Evolutionary conservation across 2,888 invertebrate species (phyloP), one percentile per base, ranked within the genome.

Genomic region (Philhelius pedissequus): DNA sequence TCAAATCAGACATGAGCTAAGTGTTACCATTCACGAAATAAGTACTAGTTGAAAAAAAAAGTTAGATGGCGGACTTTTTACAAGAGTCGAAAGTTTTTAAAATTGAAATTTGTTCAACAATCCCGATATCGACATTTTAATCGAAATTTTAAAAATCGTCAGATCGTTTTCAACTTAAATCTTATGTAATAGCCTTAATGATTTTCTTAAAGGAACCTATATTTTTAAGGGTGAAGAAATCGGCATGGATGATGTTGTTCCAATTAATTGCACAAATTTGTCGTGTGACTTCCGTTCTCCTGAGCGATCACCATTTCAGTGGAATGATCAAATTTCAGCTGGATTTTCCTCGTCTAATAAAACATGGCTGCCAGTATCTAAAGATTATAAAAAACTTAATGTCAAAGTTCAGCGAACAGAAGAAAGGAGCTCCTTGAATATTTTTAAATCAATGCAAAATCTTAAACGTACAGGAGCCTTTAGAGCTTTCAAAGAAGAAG

Each of bases 311-410:
- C 94, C 94, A 0, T 93, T 93, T 90, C 94, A 94, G 86, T 94
- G 94, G 94, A 91, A 93, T 73, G 86, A 88, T 1, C 81, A 88
- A 0, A 87, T 86, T 0, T 92, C 91, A 77, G 93, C 93, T 1
- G 95, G 94, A 0, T 96, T 96, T 89, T 94, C 95, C 0, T 92
- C 94, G 0, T 92, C 88, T 3, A 88, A 88, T 0, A 62, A 62
- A 0, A 94, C 95, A 0, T 96, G 96, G 96, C 89, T 96, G 7
- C 95, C 95, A 0, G 92, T 96, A 0, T 93, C 94, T 78, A 89
- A 92, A 0, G 94, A 95, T 88, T 95, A 93, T 88, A 87, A 87
- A 83, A 92, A 91, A 8, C 89, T 94, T 9, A 96, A 96, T 89
- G 92, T 94, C 35, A 92, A 90, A 48, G 92, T 90, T 0, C 94